These are phyloP conservation scores for Papilio polyxenes DNA, from an alignment of 1,140 invertebrate genomes.

Conservation along the genomic window DNA sequence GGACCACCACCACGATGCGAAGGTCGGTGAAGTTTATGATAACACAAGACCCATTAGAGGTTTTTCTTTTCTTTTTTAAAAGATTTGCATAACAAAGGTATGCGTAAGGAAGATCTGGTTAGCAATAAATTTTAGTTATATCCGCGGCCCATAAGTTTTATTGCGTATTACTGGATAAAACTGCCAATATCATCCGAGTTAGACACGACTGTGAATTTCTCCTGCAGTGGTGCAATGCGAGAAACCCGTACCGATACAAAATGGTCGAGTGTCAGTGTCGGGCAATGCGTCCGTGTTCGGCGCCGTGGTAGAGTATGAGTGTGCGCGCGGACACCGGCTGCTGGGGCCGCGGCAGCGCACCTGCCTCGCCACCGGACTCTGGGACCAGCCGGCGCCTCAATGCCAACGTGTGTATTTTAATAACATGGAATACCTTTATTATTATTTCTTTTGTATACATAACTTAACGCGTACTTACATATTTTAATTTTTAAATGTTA, in stretches of 20 bases:
- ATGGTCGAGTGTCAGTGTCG: slow-evolving; percentile 85
- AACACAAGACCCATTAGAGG: background rate
- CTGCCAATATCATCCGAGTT: too few species aligned
- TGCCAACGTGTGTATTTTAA: slow-evolving; percentile 83
- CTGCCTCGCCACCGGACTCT: slow-evolving; percentile 89
- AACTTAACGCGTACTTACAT: background rate
- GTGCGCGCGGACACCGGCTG: slow-evolving; percentile 86
- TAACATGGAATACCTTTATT: background rate
- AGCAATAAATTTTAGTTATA: too few species aligned
- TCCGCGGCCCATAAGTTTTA: too few species aligned
- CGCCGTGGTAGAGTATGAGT: slow-evolving; percentile 88
- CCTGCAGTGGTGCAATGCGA: slow-evolving; percentile 88
- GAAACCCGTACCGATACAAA: slow-evolving; percentile 85
- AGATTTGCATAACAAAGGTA: too few species aligned
- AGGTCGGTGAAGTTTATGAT: slow-evolving; percentile 74
- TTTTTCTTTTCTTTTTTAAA: too few species aligned
- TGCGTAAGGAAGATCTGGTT: too few species aligned
- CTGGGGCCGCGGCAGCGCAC: slow-evolving; percentile 85
- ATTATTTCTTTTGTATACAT: background rate
- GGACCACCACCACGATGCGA: slow-evolving; percentile 94
- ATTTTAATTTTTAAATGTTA: background rate
- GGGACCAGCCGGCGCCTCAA: slow-evolving; percentile 87
- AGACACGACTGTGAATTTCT: background rate
- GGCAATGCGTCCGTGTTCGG: slow-evolving; percentile 86
- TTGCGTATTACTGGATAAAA: too few species aligned